These are phyloP conservation scores for Xanthorhoe designata DNA, from an alignment of 2,888 invertebrate species.

Conservation along the genomic window DNA sequence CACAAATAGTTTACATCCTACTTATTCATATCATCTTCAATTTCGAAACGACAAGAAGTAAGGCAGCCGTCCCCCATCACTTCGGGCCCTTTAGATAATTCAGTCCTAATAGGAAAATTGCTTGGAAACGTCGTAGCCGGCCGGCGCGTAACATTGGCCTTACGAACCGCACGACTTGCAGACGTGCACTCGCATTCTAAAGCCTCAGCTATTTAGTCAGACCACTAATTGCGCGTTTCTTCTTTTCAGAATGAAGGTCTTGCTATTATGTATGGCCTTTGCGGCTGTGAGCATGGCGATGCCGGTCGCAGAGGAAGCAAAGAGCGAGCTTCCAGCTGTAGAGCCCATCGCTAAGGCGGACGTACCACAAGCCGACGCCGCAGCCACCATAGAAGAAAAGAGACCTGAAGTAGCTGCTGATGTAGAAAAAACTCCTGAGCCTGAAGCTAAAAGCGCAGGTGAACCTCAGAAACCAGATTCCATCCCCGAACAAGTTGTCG, in stretches of 20 bases:
- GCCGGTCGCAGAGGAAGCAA: slow-evolving; percentile 85
- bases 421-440: slow-evolving; percentile 46
- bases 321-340: slow-evolving; percentile 52
- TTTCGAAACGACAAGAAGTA: slow-evolving; percentile 67
- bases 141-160: slow-evolving; percentile 83
- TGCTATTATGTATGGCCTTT: slow-evolving; percentile 86
- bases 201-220: slow-evolving; percentile 55
- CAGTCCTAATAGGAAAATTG: slow-evolving; percentile 82
- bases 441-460: slow-evolving; percentile 54
- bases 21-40: slow-evolving; percentile 66
- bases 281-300: slow-evolving; percentile 84
- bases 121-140: slow-evolving; percentile 63
- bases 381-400: slow-evolving; percentile 53
- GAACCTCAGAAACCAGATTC: slow-evolving; percentile 27
- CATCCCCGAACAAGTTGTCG: slow-evolving; percentile 50
- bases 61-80: slow-evolving; percentile 62
- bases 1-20: slow-evolving; percentile 78
- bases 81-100: slow-evolving; percentile 75
- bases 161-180: slow-evolving; percentile 75
- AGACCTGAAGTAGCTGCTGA: slow-evolving; percentile 53
- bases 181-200: slow-evolving; percentile 66
- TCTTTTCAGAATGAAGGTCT: slow-evolving; percentile 88
- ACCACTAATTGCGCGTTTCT: slow-evolving; percentile 67
- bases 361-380: slow-evolving; percentile 54
- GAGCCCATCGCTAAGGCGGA: slow-evolving; percentile 49